Percentiles rank a stretch among this genome's conserved stretches.
Conservation (phyloP, 2,797 vertebrate species). For the Cryptoprocta ferox region DNA sequence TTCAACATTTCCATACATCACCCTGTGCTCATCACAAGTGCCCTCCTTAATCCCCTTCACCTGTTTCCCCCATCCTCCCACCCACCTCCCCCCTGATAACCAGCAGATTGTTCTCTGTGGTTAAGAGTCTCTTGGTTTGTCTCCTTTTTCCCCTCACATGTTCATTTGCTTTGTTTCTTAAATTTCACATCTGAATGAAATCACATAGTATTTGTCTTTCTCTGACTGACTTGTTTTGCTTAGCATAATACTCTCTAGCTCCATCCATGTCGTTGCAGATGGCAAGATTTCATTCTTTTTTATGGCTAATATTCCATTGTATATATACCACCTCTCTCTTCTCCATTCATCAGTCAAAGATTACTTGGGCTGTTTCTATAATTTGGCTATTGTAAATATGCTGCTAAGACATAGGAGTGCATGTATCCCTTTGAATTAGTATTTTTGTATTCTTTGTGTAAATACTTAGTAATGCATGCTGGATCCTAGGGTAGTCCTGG, state of each 20-base stretch:
- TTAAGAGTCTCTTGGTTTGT: background rate
- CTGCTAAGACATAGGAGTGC: background rate
- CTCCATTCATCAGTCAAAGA: background rate
- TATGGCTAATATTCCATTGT: background rate
- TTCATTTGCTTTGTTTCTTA: background rate
- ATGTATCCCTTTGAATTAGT: background rate
- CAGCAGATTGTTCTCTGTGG: background rate
- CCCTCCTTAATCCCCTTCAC: background rate
- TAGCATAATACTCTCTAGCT: background rate
- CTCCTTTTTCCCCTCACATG: background rate
- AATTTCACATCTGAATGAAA: background rate
- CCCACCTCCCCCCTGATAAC: background rate
- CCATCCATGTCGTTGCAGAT: background rate
- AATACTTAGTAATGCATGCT: background rate
- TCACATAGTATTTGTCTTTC: background rate
- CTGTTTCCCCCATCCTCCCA: background rate
- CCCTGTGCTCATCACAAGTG: background rate
- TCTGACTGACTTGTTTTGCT: background rate
- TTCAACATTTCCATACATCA: background rate
- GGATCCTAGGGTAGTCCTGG: background rate
- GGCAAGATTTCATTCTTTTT: background rate
- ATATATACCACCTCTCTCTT: background rate
- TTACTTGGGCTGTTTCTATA: background rate
- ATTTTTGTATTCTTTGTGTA: background rate
- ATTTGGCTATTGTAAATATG: background rate